Evolutionary conservation across 1,140 invertebrate genomes (phyloP).

Genomic region (Aplysia californica): DNA sequence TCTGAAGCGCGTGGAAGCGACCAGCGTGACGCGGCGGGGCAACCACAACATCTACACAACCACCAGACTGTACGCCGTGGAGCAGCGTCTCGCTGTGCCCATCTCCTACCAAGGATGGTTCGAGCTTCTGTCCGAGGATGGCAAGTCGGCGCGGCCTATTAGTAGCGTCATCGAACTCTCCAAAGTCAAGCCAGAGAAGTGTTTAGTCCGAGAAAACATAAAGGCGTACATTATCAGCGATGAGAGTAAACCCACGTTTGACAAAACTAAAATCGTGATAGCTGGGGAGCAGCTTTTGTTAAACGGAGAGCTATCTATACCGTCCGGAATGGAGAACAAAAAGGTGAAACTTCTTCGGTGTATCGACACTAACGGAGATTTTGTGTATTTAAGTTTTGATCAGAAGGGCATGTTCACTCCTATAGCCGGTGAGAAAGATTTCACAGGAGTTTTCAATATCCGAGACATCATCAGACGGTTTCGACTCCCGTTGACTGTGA

Average conservation of each 20-base stretch:
- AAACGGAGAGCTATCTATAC: constrained; percentile 76
- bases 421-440: constrained; percentile 89
- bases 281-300: constrained; percentile 85
- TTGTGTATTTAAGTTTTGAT: constrained; percentile 84
- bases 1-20: constrained; percentile 87
- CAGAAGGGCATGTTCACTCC: constrained; percentile 90
- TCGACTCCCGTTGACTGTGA: constrained; percentile 88
- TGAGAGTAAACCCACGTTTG: constrained; percentile 74
- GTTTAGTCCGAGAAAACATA: constrained; percentile 86
- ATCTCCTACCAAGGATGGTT: constrained; percentile 92
- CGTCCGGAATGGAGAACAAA: constrained; percentile 60
- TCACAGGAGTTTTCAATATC: constrained; percentile 86
- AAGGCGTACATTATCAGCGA: constrained; percentile 75
- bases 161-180: constrained; percentile 87
- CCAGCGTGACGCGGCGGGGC: constrained; percentile 61
- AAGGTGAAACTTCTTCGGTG: constrained; percentile 81
- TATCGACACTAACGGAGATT: constrained; percentile 85
- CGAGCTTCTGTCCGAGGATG: constrained; percentile 93
- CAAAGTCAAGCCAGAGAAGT: constrained; percentile 80
- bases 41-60: constrained; percentile 47
- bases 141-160: constrained; percentile 87
- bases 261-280: constrained; percentile 74
- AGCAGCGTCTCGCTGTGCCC: constrained; percentile 77
- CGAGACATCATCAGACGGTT: constrained; percentile 85
- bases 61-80: constrained; percentile 70